Conservation (phyloP, 2,113 vertebrate genomes). For the Nasalis larvatus region DNA sequence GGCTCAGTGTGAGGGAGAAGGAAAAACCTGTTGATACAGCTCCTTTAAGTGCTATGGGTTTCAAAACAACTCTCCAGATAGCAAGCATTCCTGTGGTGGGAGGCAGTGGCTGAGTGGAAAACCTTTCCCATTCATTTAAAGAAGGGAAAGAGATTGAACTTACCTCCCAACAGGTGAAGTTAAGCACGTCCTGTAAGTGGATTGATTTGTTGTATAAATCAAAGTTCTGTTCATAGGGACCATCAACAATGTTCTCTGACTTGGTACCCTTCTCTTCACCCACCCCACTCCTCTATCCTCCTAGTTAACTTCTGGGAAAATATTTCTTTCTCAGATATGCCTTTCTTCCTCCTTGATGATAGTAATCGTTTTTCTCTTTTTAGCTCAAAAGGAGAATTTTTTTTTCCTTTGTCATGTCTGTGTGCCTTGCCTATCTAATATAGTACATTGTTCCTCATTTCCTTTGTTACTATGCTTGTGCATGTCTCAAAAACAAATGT, state of each 20-base stretch:
- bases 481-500: constrained; percentile 1
- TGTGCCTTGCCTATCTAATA: background rate
- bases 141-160: constrained; percentile 63
- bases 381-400: background rate
- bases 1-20: constrained; percentile 44
- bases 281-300: background rate
- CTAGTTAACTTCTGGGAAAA: background rate
- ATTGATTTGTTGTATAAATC: constrained; percentile 27
- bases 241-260: background rate
- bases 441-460: background rate
- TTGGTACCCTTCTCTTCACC: accelerated
- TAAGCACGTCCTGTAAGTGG: constrained; percentile 65
- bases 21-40: constrained; percentile 67
- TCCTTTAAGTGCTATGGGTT: constrained; percentile 65
- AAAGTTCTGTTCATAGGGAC: constrained; percentile 29
- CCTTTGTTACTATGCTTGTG: background rate
- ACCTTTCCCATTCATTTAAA: constrained; percentile 58
- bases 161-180: constrained; percentile 61
- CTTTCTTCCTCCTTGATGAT: background rate
- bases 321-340: background rate
- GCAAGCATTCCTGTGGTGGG: constrained; percentile 72
- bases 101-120: constrained; percentile 40
- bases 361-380: background rate
- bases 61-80: constrained; percentile 65
- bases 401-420: background rate